Evolutionary conservation across 2,113 vertebrate species (phyloP).

Genomic region (Bagarius yarrelli): DNA sequence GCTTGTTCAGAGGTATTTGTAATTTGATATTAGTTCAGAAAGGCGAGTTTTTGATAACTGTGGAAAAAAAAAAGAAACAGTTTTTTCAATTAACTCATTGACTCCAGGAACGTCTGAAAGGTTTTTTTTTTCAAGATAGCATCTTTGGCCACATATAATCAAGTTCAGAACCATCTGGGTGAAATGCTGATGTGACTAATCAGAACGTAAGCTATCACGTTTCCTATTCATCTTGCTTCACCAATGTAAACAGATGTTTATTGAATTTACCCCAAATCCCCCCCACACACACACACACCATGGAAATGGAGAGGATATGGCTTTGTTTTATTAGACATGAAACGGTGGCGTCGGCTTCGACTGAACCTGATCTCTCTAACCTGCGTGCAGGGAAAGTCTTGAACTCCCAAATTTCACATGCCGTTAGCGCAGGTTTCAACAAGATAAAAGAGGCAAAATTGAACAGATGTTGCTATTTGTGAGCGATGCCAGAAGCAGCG

Average conservation of each 20-base stretch:
- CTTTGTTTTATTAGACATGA: conserved; percentile 30
- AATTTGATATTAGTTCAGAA: background rate
- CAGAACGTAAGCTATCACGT: conserved; percentile 1
- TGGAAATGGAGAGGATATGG: conserved; percentile 27
- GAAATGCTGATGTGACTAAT: conserved; percentile 28
- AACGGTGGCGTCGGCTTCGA: background rate
- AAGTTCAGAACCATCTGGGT: conserved; percentile 39
- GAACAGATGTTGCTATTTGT: conserved; percentile 3
- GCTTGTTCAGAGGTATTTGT: background rate
- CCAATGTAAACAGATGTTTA: conserved; percentile 41
- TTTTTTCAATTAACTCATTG: background rate
- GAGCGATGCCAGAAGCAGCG: background rate
- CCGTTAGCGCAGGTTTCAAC: background rate
- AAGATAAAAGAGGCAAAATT: background rate
- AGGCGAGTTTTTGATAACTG: background rate
- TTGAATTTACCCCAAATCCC: conserved; percentile 20
- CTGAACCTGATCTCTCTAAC: conserved; percentile 29
- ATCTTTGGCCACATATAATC: background rate
- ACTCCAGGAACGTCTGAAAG: conserved; percentile 1
- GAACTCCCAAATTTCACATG: background rate
- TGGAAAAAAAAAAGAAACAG: background rate
- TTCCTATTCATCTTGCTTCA: conserved; percentile 28
- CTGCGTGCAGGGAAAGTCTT: conserved; percentile 1
- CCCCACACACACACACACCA: background rate
- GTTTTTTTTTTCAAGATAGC: conserved; percentile 1